Evolutionary conservation across 2,888 invertebrate genomes (phyloP), one percentile per base, ranked within the genome.

Genomic region (Zele albiditarsus): DNA sequence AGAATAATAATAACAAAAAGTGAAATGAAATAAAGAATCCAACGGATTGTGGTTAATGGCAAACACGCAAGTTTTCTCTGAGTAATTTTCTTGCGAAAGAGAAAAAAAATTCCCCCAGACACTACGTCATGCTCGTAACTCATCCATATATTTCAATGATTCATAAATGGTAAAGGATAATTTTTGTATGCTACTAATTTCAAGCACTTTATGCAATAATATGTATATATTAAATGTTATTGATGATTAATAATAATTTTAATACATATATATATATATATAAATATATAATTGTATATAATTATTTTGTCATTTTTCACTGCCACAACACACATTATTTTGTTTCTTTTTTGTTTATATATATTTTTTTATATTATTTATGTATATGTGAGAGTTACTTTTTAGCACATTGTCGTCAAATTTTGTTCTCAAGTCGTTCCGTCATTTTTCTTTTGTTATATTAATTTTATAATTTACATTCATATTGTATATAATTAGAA

Each of bases 21-120:
- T 46, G 33, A 27, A 25, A 25, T 58, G 27, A 58, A 58, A 27
- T 58, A 25, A 27, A 27, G 58, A 25, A 25, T 27, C 14, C 16
- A 58, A 16, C 23, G 14, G 5, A 58, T 27, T 58, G 25, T 60
- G 33, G 69, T 69, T 58, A 42, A 42, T 65, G 14, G 65, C n/a
- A 46, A 4, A 46, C n/a, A n/a, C 16, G n/a, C 16, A 46, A 46
- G 46, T 46, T 46, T 46, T n/a, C 46, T n/a, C 46, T 46, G 46
- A 46, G 46, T 46, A 46, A 46, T 46, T 46, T 46, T 53, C 53
- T 53, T 20, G 53, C 16, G 46, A 46, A 46, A 46, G 16, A 46
- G n/a, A 46, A 53, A 20, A 53, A 23, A n/a, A 42, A 42, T 10
- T 2, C 20, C 53, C 20, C 0, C 23, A 53, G 20, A 53, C 8